Base-by-base conservation (phyloP, 2,888 invertebrate species). In the Leucophora obtusa region DNA sequence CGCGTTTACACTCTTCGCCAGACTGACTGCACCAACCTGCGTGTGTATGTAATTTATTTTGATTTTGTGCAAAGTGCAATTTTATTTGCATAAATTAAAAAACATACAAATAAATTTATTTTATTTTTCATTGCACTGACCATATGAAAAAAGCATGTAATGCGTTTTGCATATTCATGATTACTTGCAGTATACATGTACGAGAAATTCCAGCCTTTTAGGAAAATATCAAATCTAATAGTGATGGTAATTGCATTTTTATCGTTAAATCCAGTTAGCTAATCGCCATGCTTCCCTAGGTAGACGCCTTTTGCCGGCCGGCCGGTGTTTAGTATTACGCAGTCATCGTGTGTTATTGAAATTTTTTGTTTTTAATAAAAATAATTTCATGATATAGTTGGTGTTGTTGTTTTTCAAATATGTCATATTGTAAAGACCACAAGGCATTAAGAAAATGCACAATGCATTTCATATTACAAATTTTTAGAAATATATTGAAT, bases 21-120 rank as follows among this genome's bases (percentile, higher is more conserved):
- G 50, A 58, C 58, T 70, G 14, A 59, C 54, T 82, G 7, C 28
- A 7, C 28, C 28, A 28, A 28, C 28, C 28, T 6, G 70, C 70
- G 69, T 70, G 77, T n/a, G 66, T 11, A 43, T 35, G 43, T 62
- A 73, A 73, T 58, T 79, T 79, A 77, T 82, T 71, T 78, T 70
- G 69, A 70, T 72, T 74, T 79, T 74, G 56, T 86, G 84, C 86
- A 86, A 86, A 87, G 86, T 87, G 87, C 85, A 86, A 86, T 85
- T 87, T 87, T 87, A 87, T 87, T 87, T 86, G 87, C 86, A 87
- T 87, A 87, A 87, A 87, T 87, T 86, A 86, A 84, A 76, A 54
- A 15, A 9, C 8, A 17, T 9, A 17, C 17, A 50, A 1, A 28
- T 7, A 6, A 1, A 7, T 38, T 38, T 11, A 14, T 38, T 11